These are phyloP conservation scores for Heteronetta atricapilla DNA, from an alignment of 2,113 vertebrate species.

Conservation along the genomic window DNA sequence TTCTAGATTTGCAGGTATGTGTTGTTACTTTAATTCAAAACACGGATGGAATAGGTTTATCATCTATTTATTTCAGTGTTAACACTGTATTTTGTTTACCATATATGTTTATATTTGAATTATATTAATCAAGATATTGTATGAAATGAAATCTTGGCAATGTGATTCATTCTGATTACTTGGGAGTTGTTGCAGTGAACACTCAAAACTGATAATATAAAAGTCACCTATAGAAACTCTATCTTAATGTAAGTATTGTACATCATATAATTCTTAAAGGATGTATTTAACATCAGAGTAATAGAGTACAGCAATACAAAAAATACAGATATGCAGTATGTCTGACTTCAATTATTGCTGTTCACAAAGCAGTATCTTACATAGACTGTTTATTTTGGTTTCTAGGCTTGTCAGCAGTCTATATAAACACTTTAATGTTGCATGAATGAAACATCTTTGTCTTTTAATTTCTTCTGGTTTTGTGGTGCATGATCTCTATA, in stretches of 20 bases:
- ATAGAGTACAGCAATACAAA: not conserved
- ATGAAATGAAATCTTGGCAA: not conserved
- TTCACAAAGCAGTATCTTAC: not conserved
- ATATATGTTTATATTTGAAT: not conserved
- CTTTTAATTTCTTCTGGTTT: not conserved
- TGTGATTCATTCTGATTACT: not conserved
- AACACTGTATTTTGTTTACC: not conserved
- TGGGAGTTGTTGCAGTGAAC: not conserved
- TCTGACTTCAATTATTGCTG: conserved; percentile 8
- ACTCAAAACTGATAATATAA: not conserved
- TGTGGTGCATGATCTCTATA: not conserved
- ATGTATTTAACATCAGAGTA: not conserved
- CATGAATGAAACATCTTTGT: not conserved
- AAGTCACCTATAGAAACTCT: not conserved
- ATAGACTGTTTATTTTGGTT: not conserved
- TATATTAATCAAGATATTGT: not conserved
- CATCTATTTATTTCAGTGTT: not conserved
- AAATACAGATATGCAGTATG: not conserved
- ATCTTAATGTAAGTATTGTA: not conserved
- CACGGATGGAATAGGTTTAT: not conserved
- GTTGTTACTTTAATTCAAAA: not conserved
- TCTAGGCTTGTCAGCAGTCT: conserved; percentile 20
- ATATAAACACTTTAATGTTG: conserved; percentile 3
- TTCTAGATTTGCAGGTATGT: not conserved
- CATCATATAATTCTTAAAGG: not conserved